Conservation (phyloP, 2,113 vertebrate species). For the Bos javanicus region DNA sequence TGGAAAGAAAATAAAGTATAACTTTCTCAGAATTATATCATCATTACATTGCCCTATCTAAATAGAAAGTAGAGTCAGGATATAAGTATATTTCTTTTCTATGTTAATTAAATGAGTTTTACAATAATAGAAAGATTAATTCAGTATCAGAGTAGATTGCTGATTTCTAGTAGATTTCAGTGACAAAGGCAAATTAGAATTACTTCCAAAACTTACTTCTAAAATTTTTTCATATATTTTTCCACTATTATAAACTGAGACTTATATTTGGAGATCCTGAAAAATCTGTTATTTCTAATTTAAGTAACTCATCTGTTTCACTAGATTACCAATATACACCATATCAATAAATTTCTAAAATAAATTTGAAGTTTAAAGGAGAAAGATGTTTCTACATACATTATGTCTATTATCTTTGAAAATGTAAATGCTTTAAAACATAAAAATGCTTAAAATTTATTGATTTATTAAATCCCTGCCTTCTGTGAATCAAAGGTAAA, state of each 20-base stretch:
- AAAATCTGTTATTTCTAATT: background rate
- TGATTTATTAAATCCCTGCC: background rate
- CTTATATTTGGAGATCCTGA: background rate
- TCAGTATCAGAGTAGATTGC: background rate
- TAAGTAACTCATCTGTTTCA: background rate
- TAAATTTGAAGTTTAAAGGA: background rate
- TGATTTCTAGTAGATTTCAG: background rate
- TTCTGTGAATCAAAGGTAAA: constrained; percentile 21
- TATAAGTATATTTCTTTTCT: background rate
- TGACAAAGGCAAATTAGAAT: background rate
- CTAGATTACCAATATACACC: background rate
- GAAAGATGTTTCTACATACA: background rate
- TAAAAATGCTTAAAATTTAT: background rate
- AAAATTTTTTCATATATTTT: background rate
- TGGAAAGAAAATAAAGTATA: background rate
- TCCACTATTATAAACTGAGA: background rate
- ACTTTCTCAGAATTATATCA: background rate
- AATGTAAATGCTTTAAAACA: background rate
- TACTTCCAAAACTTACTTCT: background rate
- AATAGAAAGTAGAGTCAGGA: background rate
- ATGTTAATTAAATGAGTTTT: background rate
- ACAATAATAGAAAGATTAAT: background rate
- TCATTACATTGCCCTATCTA: background rate
- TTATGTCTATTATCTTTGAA: background rate
- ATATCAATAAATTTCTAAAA: background rate